phyloP scores from a whole-genome alignment of 2,113 vertebrate genomes.

The Cichladusa arquata region DNA sequence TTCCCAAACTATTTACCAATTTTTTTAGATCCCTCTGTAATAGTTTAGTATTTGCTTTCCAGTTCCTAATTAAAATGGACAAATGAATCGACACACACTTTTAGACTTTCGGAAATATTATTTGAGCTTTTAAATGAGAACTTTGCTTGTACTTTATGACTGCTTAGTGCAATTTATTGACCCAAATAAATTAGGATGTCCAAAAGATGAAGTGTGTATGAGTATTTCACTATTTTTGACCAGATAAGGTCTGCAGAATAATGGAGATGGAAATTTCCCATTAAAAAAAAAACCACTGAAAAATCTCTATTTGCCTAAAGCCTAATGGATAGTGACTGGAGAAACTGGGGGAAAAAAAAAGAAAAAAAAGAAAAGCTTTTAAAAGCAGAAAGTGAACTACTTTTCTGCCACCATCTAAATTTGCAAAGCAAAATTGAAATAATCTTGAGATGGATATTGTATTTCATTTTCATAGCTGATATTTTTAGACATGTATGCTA shows the following conservation, averaged over 20 bases:
- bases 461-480: not conserved
- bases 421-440: not conserved
- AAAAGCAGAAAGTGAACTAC: not conserved
- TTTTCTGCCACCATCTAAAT: not conserved
- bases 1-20: not conserved
- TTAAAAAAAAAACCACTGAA: not conserved
- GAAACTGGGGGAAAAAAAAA: not conserved
- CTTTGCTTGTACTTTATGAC: not conserved
- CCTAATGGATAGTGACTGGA: not conserved
- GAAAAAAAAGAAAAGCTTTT: not conserved
- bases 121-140: not conserved
- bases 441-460: not conserved
- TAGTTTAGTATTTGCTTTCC: not conserved
- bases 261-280: not conserved
- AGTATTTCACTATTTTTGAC: not conserved
- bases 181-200: not conserved
- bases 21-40: not conserved
- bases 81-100: not conserved
- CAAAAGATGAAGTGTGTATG: not conserved
- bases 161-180: not conserved
- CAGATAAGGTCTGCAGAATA: not conserved
- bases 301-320: not conserved
- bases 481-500: not conserved
- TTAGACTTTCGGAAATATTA: not conserved
- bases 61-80: not conserved